Conservation (phyloP, 2,888 invertebrate species). For the Machimus rusticus region DNA sequence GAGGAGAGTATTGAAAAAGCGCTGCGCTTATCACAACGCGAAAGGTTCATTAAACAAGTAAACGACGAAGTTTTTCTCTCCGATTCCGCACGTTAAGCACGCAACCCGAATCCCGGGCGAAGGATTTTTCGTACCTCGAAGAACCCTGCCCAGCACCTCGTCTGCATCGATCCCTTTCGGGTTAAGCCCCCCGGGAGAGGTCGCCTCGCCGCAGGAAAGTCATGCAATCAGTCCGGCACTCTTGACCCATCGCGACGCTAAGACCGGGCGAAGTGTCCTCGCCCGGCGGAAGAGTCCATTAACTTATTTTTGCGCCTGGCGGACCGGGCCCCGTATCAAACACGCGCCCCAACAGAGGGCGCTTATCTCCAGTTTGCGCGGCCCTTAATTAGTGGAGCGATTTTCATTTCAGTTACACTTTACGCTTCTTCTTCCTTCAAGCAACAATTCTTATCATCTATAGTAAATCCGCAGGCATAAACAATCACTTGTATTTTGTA, state of each 20-base stretch:
- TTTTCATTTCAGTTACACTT: background rate
- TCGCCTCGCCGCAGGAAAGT: background rate
- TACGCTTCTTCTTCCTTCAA: background rate
- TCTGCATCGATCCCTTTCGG: background rate
- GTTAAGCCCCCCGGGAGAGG: background rate
- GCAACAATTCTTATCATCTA: background rate
- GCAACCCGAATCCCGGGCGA: background rate
- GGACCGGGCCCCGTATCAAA: background rate
- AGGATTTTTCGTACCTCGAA: background rate
- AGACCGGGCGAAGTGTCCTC: background rate
- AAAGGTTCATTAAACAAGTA: constrained; percentile 26
- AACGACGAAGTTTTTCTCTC: constrained; percentile 6
- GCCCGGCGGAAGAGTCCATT: background rate
- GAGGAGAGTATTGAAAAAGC: constrained; percentile 11
- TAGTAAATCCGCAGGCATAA: background rate
- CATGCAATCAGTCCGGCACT: constrained; percentile 8
- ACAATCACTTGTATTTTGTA: background rate
- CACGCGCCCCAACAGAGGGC: background rate
- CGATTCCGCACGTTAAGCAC: background rate
- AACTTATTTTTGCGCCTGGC: constrained; percentile 12
- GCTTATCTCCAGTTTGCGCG: constrained; percentile 14
- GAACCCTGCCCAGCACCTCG: background rate
- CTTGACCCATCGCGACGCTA: background rate
- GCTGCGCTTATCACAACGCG: constrained; percentile 26
- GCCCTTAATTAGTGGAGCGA: constrained; percentile 13